Evolutionary conservation across 37 sponge, comb jelly and placozoan genomes (phyloP).

Genomic region (Petrosia ficiformis): DNA sequence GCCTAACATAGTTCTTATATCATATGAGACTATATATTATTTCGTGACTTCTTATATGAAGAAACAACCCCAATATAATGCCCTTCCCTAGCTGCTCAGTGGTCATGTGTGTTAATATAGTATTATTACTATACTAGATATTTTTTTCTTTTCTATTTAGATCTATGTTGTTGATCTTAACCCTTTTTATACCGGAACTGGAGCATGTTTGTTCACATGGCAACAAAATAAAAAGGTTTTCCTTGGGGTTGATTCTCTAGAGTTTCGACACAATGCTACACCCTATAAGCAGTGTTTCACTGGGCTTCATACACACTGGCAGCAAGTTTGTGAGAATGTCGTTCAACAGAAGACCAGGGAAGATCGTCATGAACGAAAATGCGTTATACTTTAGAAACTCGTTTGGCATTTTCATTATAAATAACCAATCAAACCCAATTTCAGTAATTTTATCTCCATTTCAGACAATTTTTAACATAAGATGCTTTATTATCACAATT

Average conservation of each 20-base stretch:
- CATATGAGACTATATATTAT: too few species aligned
- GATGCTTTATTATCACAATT: too few species aligned
- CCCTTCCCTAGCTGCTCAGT: too few species aligned
- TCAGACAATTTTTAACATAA: too few species aligned
- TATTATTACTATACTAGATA: too few species aligned
- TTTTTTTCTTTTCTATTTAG: constrained; percentile 4
- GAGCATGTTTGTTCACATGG: constrained; percentile 81
- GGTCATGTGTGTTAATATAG: too few species aligned
- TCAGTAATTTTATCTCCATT: too few species aligned
- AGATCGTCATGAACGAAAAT: not conserved
- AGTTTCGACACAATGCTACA: constrained; percentile 36
- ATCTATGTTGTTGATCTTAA: constrained; percentile 30
- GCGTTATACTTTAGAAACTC: not conserved
- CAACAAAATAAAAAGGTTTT: constrained; percentile 16
- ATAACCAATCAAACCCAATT: too few species aligned
- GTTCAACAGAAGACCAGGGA: not conserved
- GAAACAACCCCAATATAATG: too few species aligned
- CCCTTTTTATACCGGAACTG: constrained; percentile 48
- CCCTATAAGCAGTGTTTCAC: constrained; percentile 11
- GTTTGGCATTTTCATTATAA: not conserved
- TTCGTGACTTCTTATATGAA: too few species aligned
- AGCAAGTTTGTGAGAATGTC: not conserved
- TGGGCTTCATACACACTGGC: constrained; percentile 1
- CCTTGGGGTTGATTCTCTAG: constrained; percentile 13
- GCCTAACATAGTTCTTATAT: too few species aligned